Conservation (phyloP, 37 sponge, comb jelly and placozoan genomes). For the Aplysina aerophoba region DNA sequence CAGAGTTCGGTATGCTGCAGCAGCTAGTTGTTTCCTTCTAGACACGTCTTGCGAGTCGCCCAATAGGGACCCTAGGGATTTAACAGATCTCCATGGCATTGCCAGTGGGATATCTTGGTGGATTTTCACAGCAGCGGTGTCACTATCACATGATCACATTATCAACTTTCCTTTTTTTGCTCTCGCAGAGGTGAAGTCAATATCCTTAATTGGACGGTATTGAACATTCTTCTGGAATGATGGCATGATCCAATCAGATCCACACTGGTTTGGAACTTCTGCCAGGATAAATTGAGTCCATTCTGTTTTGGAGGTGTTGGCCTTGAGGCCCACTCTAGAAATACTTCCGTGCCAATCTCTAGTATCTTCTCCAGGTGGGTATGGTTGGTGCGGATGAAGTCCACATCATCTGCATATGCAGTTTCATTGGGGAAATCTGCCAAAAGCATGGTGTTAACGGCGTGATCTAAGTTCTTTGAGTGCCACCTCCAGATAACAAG, state of each 20-base stretch:
- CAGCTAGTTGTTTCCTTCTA: not conserved
- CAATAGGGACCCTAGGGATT: not conserved
- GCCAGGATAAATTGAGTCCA: conserved; percentile 11
- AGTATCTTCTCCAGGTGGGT: not conserved
- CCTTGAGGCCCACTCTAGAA: conserved; percentile 11
- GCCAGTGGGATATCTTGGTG: conserved; percentile 30
- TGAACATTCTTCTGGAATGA: too few relatives aligned
- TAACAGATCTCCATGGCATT: conserved; percentile 20
- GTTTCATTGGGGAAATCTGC: not conserved
- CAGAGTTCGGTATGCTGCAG: too few relatives aligned
- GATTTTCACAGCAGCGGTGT: too few relatives aligned
- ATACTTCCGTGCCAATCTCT: conserved; percentile 20
- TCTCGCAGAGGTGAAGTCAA: too few relatives aligned
- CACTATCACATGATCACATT: too few relatives aligned
- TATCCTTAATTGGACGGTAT: too few relatives aligned
- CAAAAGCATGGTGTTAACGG: not conserved
- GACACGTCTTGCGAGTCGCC: not conserved
- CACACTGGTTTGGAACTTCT: conserved; percentile 1
- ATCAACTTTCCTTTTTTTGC: too few relatives aligned
- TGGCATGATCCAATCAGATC: too few relatives aligned
- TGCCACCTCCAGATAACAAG: conserved; percentile 20
- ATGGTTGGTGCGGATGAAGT: conserved; percentile 13
- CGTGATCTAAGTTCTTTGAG: conserved; percentile 8
- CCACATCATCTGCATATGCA: conserved; percentile 10
- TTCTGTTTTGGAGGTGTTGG: conserved; percentile 25